Base-by-base conservation (phyloP, 2,888 invertebrate species). In the Diaprepes abbreviatus region DNA sequence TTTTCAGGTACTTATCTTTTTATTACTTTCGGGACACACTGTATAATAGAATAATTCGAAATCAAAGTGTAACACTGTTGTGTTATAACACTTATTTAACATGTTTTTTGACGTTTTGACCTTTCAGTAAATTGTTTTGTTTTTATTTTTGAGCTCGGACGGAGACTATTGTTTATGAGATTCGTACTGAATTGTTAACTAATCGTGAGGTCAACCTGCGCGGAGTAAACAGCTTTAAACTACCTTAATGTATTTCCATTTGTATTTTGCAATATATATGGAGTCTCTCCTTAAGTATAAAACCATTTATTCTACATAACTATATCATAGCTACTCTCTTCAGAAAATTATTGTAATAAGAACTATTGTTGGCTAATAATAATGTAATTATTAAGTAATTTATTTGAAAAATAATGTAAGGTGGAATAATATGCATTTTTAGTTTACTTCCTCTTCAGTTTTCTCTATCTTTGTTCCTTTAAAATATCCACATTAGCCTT, bases 51-150 rank as follows among this genome's bases (percentile, higher is more conserved):
- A 43, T 19, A 17, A 43, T 19, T 43, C 14, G 1, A 19, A 43
- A 19, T 43, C 19, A 1, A 43, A 19, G 14, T 43, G 35, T 35
- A 10, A n/a, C 6, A 10, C n/a, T n/a, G n/a, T n/a, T n/a, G 14
- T 38, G 38, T 38, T 28, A 10, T 31, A 31, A n/a, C n/a, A n/a
- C n/a, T 52, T 62, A 48, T 36, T 36, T 50, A 52, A 48, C 50
- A 14, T 57, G 28, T 40, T 40, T 21, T 36, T 24, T 36, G 33
- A 57, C 19, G 45, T 33, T 45, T 57, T 65, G 65, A 65, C 65
- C 65, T 65, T 45, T 45, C 19, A 19, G 5, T 28, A 50, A 62
- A 62, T 12, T 24, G 7, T 48, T 21, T 52, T 63, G 52, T 63
- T 60, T 48, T 60, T 31, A 0, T 48, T 48, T 17, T 48, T 45